Evolutionary conservation across 2,113 vertebrate species (phyloP).

Genomic region (Odocoileus virginianus): DNA sequence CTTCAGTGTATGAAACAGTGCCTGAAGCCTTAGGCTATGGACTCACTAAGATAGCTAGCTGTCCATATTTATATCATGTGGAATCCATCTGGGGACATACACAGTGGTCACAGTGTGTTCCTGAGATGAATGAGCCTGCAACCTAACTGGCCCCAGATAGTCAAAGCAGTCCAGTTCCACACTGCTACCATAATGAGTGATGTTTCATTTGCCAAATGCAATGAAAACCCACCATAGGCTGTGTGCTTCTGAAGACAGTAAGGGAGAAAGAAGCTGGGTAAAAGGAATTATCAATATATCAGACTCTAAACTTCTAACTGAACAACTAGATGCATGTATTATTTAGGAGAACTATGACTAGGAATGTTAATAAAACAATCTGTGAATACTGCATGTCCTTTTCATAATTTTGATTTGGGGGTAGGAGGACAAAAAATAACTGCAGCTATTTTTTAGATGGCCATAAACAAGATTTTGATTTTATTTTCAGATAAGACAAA

Average conservation of each 20-base stretch:
- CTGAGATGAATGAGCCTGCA: neutral
- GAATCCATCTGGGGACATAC: neutral
- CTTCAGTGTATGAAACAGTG: neutral
- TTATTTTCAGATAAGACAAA: slow-evolving; percentile 12
- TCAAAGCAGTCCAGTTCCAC: neutral
- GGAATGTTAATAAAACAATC: neutral
- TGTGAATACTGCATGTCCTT: neutral
- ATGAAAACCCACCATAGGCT: neutral
- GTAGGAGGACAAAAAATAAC: neutral
- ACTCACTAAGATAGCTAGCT: neutral
- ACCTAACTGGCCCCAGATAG: neutral
- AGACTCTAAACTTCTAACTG: neutral
- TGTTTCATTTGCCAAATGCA: neutral
- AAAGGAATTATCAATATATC: neutral
- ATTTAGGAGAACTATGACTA: neutral
- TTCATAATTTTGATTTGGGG: neutral
- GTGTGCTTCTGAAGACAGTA: neutral
- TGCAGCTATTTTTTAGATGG: neutral
- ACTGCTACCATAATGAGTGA: neutral
- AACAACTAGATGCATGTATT: neutral
- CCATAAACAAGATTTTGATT: neutral
- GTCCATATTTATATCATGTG: neutral
- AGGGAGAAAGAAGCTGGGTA: neutral
- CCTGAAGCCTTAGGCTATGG: neutral
- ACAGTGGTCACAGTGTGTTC: neutral